Conservation (phyloP, 2,888 invertebrate genomes). For the Erebia aethiops region DNA sequence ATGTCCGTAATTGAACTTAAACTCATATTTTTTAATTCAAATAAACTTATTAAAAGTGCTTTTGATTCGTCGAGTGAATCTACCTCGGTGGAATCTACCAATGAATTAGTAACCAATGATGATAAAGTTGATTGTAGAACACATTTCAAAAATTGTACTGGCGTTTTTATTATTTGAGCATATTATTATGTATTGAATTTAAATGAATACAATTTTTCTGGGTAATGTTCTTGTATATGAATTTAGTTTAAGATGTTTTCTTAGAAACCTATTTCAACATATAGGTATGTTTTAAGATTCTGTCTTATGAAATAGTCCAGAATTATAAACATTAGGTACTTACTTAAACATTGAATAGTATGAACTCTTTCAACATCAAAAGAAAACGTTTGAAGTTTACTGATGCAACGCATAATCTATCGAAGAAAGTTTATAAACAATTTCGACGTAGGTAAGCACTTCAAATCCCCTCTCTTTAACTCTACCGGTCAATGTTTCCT, state of each 20-base stretch:
- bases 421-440: slow-evolving; percentile 41
- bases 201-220: no score
- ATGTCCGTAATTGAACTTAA: no score
- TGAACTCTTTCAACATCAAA: slow-evolving; percentile 26
- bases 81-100: no score
- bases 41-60: no score
- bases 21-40: no score
- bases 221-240: not conserved
- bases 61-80: no score
- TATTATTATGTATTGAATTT: no score
- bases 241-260: not conserved
- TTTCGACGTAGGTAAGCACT: slow-evolving; percentile 21
- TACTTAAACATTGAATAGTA: not conserved
- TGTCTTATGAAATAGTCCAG: not conserved
- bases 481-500: slow-evolving; percentile 25
- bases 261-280: not conserved
- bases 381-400: slow-evolving; percentile 23
- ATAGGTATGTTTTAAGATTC: not conserved
- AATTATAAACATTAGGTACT: not conserved
- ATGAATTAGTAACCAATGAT: no score
- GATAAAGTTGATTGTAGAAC: no score
- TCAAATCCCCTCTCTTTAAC: slow-evolving; percentile 24
- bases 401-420: slow-evolving; percentile 20
- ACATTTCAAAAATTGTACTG: no score
- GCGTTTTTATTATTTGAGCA: no score